Evolutionary conservation across 2,888 invertebrate genomes (phyloP).

Genomic region (Synanthedon formicaeformis): DNA sequence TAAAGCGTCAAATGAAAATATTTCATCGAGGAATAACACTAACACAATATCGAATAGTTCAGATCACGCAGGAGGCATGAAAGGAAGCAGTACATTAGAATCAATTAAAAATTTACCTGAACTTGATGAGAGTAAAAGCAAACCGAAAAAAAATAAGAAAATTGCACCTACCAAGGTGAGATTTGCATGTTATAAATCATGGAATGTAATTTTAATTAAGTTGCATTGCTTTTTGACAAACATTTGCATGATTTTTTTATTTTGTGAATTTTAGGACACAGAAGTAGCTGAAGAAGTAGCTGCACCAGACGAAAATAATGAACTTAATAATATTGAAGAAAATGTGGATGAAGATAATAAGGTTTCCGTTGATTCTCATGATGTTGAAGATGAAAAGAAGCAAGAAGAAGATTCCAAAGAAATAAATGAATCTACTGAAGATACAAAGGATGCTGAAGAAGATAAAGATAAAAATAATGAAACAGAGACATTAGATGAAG

Average conservation of each 20-base stretch:
- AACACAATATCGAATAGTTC: slow-evolving; percentile 48
- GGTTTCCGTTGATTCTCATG: neutral
- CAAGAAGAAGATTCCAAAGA: slow-evolving; percentile 9
- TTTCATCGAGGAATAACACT: slow-evolving; percentile 57
- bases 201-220: slow-evolving; percentile 37
- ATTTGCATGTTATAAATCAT: slow-evolving; percentile 31
- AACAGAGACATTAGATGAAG: neutral
- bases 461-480: slow-evolving; percentile 11
- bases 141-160: slow-evolving; percentile 16
- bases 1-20: slow-evolving; percentile 53
- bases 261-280: slow-evolving; percentile 53
- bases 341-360: neutral
- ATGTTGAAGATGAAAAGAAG: neutral
- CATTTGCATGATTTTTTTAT: slow-evolving; percentile 55
- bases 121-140: slow-evolving; percentile 35
- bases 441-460: slow-evolving; percentile 6
- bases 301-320: slow-evolving; percentile 8
- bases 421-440: neutral
- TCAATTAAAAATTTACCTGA: slow-evolving; percentile 55
- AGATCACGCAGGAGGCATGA: slow-evolving; percentile 40
- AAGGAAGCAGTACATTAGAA: slow-evolving; percentile 58
- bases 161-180: slow-evolving; percentile 42
- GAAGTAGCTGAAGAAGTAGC: slow-evolving; percentile 19
- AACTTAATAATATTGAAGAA: slow-evolving; percentile 1
- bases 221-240: slow-evolving; percentile 57